These are phyloP conservation scores for Dipodomys stephensi DNA, from an alignment of 2,113 vertebrate genomes.

Conservation along the genomic window DNA sequence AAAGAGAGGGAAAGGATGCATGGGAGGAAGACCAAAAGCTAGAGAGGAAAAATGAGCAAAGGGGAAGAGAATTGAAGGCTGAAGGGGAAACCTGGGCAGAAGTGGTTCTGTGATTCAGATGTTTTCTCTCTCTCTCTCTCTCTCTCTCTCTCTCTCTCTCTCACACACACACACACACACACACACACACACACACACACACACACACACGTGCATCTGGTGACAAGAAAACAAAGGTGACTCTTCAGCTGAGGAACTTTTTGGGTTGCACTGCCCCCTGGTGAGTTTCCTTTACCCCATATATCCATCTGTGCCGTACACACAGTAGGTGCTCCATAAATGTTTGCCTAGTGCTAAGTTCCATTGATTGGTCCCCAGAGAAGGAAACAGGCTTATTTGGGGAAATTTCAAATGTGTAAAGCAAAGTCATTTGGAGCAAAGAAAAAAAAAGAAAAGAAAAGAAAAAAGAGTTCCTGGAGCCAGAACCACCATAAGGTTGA, in stretches of 20 bases:
- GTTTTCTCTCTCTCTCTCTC: background rate
- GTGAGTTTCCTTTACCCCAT: background rate
- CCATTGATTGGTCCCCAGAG: constrained; percentile 42
- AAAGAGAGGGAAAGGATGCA: background rate
- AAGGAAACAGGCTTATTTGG: constrained; percentile 46
- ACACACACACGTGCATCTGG: background rate
- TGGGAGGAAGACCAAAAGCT: background rate
- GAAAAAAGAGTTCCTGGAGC: background rate
- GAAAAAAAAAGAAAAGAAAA: too few relatives aligned
- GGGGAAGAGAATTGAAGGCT: background rate
- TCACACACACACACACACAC: background rate
- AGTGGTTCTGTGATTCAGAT: background rate
- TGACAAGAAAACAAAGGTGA: background rate
- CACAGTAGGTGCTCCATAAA: constrained; percentile 77
- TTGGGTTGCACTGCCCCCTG: background rate
- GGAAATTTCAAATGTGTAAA: constrained; percentile 40
- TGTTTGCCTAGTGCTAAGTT: constrained; percentile 52
- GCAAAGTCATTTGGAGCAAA: background rate
- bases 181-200: background rate
- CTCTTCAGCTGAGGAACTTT: background rate
- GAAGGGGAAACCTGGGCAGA: background rate
- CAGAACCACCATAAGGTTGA: background rate
- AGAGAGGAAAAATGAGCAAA: background rate
- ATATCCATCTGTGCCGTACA: constrained; percentile 22
- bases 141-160: background rate